These are phyloP conservation scores for Melinopterus prodromus DNA, from an alignment of 2,888 invertebrate genomes.

Conservation along the genomic window DNA sequence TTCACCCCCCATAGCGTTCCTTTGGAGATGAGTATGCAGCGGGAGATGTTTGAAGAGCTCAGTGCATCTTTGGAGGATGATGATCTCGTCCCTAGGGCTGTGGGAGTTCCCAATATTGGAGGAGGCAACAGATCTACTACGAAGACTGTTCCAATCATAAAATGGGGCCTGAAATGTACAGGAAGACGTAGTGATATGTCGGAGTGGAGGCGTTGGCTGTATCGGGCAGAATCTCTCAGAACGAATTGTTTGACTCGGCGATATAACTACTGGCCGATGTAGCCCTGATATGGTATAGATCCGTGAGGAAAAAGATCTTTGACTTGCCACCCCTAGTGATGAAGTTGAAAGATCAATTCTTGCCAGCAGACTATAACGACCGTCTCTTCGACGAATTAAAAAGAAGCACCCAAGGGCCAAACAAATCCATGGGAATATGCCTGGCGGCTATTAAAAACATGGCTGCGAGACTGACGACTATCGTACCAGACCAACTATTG, in stretches of 20 bases:
- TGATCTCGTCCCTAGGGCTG: too few relatives aligned
- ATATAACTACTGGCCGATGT: neutral
- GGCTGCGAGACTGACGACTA: constrained; percentile 10
- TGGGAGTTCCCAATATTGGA: too few relatives aligned
- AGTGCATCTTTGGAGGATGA: too few relatives aligned
- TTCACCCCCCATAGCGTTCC: too few relatives aligned
- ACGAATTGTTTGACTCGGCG: constrained; percentile 4
- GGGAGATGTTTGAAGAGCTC: too few relatives aligned
- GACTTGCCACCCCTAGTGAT: constrained; percentile 33
- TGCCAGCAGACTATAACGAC: constrained; percentile 44
- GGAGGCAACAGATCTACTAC: too few relatives aligned
- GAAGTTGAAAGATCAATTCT: constrained; percentile 37
- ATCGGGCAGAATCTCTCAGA: neutral
- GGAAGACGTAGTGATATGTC: neutral
- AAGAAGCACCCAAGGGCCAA: constrained; percentile 43
- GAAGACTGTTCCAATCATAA: too few relatives aligned
- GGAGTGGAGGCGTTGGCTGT: constrained; percentile 6
- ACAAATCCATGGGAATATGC: constrained; percentile 42
- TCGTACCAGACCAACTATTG: constrained; percentile 29
- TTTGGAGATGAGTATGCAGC: too few relatives aligned
- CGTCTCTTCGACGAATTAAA: constrained; percentile 44
- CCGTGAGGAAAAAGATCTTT: constrained; percentile 13
- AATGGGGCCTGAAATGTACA: neutral
- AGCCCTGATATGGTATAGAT: constrained; percentile 39
- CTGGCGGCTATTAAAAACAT: neutral